Percentiles rank a stretch among this genome's conserved stretches.
Conservation (phyloP, 2,888 invertebrate species). For the Clanis bilineata region DNA sequence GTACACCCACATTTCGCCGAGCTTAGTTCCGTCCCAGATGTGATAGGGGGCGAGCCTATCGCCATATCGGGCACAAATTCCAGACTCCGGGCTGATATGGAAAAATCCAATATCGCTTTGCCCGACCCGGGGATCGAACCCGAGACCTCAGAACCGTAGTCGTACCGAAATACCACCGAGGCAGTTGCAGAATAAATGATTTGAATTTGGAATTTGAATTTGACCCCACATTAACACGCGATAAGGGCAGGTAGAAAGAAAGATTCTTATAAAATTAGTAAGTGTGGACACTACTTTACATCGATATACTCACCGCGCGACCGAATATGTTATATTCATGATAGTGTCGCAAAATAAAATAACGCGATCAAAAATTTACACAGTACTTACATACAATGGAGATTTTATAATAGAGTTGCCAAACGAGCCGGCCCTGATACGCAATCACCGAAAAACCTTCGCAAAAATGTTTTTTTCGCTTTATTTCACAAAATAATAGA, state of each 20-base stretch:
- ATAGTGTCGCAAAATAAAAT: constrained; percentile 6
- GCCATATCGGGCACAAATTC: no score
- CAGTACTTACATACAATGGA: not conserved
- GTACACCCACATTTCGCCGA: no score
- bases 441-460: not conserved
- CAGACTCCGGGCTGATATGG: no score
- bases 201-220: not conserved
- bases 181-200: no score
- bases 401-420: not conserved
- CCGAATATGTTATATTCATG: not conserved
- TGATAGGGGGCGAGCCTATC: no score
- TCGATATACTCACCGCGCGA: not conserved
- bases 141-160: no score
- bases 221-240: not conserved
- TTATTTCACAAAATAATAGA: not conserved
- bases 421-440: not conserved
- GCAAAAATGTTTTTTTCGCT: not conserved
- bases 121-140: no score
- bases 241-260: no score
- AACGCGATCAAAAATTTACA: not conserved
- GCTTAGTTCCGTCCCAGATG: no score
- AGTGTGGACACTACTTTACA: not conserved
- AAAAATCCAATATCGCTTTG: no score
- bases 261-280: no score
- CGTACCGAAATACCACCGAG: no score